Base-by-base conservation (phyloP, 2,888 invertebrate genomes). In the Parthenolecanium corni region DNA sequence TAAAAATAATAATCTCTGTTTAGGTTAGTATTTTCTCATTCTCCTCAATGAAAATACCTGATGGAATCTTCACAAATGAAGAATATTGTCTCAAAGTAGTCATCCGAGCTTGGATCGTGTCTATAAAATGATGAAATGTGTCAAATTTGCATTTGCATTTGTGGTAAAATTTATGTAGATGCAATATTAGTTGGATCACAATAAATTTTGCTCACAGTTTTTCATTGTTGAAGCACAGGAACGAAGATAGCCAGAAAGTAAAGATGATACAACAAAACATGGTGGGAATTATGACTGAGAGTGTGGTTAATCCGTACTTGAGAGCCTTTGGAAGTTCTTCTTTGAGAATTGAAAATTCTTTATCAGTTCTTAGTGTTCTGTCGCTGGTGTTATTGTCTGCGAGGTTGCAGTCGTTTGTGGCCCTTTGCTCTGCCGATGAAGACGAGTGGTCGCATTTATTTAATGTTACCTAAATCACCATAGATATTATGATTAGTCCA, bases 81-180 rank as follows among this genome's bases (percentile, higher is more conserved):
- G 38, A 61, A 61, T 61, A 61, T 24, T 31, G 61, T 61, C 23
- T 61, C 61, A 40, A 61, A 61, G 51, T 61, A 61, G 49, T 61
- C 61, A 38, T 61, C 61, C 4, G 61, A 61, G 24, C 51, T 49
- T 11, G 61, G 61, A 51, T 61, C 61, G 11, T 61, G 20, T 51
- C 61, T 61, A 46, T 44, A 23, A 14, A 11, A 53, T 20, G 21
- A 23, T 14, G 42, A 54, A 20, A 14, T 21, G 3, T 31, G 14
- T 36, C 16, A 38, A 54, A 54, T 20, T 38, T 18, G 21, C 11
- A 20, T 2, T 38, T n/a, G n/a, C n/a, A 12, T 38, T 20, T 24
- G 24, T 52, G 16, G 14, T 36, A 18, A 20, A 18, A 36, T 21
- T 1, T 9, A 18, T 18, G 3, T 49, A 23, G 11, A 49, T 20